These are phyloP conservation scores for Cinara cedri DNA, from an alignment of 2,888 invertebrate genomes.

Conservation along the genomic window DNA sequence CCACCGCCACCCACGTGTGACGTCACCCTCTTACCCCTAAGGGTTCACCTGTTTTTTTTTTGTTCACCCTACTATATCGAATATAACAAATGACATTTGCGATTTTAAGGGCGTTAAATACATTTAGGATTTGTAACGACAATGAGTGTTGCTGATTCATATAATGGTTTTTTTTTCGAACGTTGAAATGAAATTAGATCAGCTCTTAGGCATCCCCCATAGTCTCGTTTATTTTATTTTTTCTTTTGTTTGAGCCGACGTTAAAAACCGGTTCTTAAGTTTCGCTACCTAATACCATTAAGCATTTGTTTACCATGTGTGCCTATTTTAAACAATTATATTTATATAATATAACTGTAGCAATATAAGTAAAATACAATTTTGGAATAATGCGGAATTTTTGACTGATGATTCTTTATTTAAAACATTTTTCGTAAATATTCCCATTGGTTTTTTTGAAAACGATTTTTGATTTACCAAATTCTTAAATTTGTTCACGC, in stretches of 20 bases:
- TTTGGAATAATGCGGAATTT: no score
- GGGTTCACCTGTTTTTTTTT: constrained; percentile 57
- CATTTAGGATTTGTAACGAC: constrained; percentile 40
- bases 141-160: constrained; percentile 46
- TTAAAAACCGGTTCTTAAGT: background rate
- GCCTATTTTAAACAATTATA: no score
- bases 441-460: no score
- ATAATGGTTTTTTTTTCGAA: constrained; percentile 31
- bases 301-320: background rate
- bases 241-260: constrained; percentile 10
- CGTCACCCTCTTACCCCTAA: constrained; percentile 56
- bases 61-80: constrained; percentile 36
- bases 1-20: constrained; percentile 56
- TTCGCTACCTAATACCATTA: background rate
- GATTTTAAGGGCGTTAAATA: constrained; percentile 54
- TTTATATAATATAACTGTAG: no score
- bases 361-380: no score
- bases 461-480: no score
- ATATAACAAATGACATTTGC: constrained; percentile 49
- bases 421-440: no score
- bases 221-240: constrained; percentile 10
- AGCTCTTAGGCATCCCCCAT: background rate
- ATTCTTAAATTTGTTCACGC: no score
- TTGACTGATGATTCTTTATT: no score
- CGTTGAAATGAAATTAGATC: constrained; percentile 42